Evolutionary conservation across 1,140 invertebrate species (phyloP).

Genomic region (Drosophila pseudoobscura): DNA sequence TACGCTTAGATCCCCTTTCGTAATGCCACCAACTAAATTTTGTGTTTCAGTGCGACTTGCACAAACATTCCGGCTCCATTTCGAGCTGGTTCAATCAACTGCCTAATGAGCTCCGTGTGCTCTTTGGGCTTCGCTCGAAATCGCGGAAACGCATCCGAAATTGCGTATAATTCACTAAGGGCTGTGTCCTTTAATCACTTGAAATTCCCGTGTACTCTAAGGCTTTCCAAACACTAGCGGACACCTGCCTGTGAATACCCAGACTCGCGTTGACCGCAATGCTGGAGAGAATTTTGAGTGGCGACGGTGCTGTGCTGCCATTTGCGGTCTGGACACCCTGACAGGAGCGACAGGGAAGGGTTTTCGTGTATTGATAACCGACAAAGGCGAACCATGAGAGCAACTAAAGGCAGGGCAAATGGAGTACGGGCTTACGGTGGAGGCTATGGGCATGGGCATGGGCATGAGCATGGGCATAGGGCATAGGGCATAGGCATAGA

Average conservation of each 20-base stretch:
- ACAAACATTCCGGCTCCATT: neutral
- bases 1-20: too few relatives aligned
- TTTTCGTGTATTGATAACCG: constrained; percentile 56
- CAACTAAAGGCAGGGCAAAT: neutral
- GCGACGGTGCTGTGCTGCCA: constrained; percentile 34
- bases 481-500: neutral
- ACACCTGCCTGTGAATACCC: neutral
- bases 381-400: constrained; percentile 42
- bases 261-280: constrained; percentile 23
- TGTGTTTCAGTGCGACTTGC: too few relatives aligned
- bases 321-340: constrained; percentile 64
- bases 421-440: neutral
- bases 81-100: neutral
- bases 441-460: constrained; percentile 1
- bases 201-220: constrained; percentile 23
- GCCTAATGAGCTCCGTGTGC: neutral
- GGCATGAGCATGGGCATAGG: constrained; percentile 5
- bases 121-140: neutral
- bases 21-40: too few relatives aligned
- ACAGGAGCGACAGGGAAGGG: constrained; percentile 1
- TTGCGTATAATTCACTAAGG: constrained; percentile 19
- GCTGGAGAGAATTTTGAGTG: constrained; percentile 37
- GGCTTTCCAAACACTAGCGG: constrained; percentile 9
- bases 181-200: constrained; percentile 30
- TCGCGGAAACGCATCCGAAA: neutral